Conservation (phyloP, 2,888 invertebrate genomes). For the Morpho achilles region DNA sequence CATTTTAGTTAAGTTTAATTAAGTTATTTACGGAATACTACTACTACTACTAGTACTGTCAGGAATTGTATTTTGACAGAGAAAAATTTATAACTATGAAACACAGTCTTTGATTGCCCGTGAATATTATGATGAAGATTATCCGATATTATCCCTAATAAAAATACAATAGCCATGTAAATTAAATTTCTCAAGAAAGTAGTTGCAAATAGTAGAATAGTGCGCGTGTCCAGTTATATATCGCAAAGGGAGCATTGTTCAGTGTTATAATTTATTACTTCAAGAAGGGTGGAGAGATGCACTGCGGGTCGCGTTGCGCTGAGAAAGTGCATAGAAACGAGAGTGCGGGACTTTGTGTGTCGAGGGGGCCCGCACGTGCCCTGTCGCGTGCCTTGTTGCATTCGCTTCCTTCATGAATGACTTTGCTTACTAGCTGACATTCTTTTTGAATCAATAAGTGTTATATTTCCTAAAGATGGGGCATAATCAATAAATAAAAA, state of each 20-base stretch:
- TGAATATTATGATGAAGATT: too few species aligned
- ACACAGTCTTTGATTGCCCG: too few species aligned
- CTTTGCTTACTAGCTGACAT: conserved; percentile 1
- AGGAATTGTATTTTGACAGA: too few species aligned
- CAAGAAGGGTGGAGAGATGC: conserved; percentile 25
- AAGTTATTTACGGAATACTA: too few species aligned
- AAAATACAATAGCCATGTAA: too few species aligned
- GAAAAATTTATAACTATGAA: too few species aligned
- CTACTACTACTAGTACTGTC: too few species aligned
- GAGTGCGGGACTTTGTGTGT: conserved; percentile 17
- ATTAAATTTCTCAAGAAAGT: too few species aligned
- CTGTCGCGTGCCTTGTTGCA: conserved; percentile 21
- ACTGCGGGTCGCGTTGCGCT: conserved; percentile 11
- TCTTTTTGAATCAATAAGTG: conserved; percentile 2
- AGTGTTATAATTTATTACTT: conserved; percentile 28
- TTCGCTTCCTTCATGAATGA: conserved; percentile 11
- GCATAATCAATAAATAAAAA: too few species aligned
- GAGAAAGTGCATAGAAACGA: conserved; percentile 30
- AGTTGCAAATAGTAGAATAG: neutral
- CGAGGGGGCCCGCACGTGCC: conserved; percentile 33
- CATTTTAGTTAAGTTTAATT: too few species aligned
- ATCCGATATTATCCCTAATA: too few species aligned
- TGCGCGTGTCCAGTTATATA: conserved; percentile 21
- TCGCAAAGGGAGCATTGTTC: conserved; percentile 22
- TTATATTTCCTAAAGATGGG: neutral